Base-by-base conservation (phyloP, 2,113 vertebrate genomes). In the Phalacrocorax aristotelis region DNA sequence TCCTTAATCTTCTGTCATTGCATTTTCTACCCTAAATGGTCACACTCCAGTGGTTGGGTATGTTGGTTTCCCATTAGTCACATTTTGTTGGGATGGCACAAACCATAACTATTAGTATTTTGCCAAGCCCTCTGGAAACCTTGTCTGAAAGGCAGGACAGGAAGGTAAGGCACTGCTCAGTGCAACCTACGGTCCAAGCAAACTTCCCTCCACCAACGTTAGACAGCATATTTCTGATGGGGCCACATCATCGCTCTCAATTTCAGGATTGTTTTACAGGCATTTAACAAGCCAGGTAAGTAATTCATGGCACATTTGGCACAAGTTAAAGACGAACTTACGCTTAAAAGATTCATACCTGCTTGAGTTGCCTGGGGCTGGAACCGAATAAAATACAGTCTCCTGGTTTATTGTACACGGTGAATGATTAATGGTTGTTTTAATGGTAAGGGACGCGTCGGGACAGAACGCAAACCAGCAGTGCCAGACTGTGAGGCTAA, bases 281-380 rank as follows among this genome's bases (percentile, higher is more conserved):
- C 75, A 49, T 69, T 83, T 72, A 94, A 70, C 88, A 96, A 93
- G 77, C 82, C 76, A 66, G 1, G 1, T 83, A 90, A 83, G 85
- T 86, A 95, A 96, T 95, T 96, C 79, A 88, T 62, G 26, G 82
- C 93, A 96, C 46, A 2, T 93, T 83, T 92, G 95, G 90, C 87
- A 95, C 51, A 88, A 95, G 88, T 86, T 92, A 80, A 96, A 95
- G 92, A 96, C 75, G 96, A 96, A 90, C 85, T 89, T 92, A 65
- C 0, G 0, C 68, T 90, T 95, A 92, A 81, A 97, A 94, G 83
- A 95, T 89, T 96, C 96, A 95, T 92, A 96, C 83, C 88, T 87
- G 76, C 64, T 70, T 80, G 46, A 93, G 71, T 40, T 90, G 92
- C 92, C 93, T 81, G 83, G 48, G 88, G 88, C 88, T 92, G 88